Evolutionary conservation across 35 echinoderm and acorn worm genomes (phyloP).

Genomic region (Apostichopus californicus): DNA sequence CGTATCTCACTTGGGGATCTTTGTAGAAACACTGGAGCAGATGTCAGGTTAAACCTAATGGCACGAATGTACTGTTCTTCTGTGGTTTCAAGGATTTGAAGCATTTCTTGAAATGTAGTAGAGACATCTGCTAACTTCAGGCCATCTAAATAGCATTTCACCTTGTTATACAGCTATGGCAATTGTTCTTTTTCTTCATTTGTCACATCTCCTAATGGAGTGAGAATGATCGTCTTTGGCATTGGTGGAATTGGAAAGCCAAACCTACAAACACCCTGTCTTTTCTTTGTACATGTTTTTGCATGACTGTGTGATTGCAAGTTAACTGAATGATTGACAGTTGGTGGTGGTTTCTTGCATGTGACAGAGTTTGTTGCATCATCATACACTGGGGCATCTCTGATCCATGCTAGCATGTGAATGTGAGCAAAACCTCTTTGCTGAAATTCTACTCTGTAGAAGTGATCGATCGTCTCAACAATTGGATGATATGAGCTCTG

Average conservation of each 20-base stretch:
- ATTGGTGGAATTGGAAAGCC: slow-evolving; percentile 74
- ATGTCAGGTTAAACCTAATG: slow-evolving; percentile 54
- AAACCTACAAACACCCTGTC: slow-evolving; percentile 63
- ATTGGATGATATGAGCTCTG: slow-evolving; percentile 50
- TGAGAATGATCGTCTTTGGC: slow-evolving; percentile 61
- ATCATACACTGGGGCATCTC: slow-evolving; percentile 56
- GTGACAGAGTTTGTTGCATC: slow-evolving; percentile 21
- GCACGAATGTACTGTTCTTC: slow-evolving; percentile 59
- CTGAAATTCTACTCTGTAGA: slow-evolving; percentile 68
- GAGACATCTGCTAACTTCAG: slow-evolving; percentile 41
- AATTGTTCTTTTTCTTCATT: slow-evolving; percentile 5
- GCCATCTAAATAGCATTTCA: slow-evolving; percentile 11
- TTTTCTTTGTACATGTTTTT: slow-evolving; percentile 61
- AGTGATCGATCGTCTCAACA: slow-evolving; percentile 56
- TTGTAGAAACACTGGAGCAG: slow-evolving; percentile 53
- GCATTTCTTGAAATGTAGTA: slow-evolving; percentile 45
- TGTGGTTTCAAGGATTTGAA: slow-evolving; percentile 24
- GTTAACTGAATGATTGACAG: slow-evolving; percentile 13
- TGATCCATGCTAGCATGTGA: slow-evolving; percentile 71
- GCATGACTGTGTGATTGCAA: slow-evolving; percentile 64
- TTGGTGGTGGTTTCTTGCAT: slow-evolving; percentile 37
- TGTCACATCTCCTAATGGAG: slow-evolving; percentile 22
- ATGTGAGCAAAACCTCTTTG: slow-evolving; percentile 59
- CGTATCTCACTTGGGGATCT: slow-evolving; percentile 67
- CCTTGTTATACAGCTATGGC: neutral